A percentile compares a stretch with the other conserved stretches of the same genome.
phyloP scores from a whole-genome alignment of 2,888 invertebrate genomes.

The Lasioglossum pauxillum region DNA sequence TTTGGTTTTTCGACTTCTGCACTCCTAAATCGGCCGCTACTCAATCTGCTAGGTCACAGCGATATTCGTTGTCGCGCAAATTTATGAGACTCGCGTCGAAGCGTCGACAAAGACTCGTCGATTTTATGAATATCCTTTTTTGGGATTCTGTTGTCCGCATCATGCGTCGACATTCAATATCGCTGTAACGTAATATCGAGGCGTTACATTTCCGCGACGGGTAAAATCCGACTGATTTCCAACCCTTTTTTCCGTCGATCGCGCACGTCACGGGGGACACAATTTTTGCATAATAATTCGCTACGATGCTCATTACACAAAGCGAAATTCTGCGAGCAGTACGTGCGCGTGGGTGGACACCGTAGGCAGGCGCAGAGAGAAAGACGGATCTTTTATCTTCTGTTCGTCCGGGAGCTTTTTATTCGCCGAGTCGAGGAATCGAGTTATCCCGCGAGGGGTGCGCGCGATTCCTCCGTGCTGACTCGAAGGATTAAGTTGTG shows the following conservation, averaged over 20 bases:
- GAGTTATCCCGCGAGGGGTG: not conserved
- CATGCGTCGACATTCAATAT: constrained; percentile 28
- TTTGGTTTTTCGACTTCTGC: no score
- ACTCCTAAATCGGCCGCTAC: no score
- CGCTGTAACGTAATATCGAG: constrained; percentile 27
- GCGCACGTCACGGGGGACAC: not conserved
- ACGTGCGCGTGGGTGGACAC: not conserved
- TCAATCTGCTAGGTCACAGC: not conserved
- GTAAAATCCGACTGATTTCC: constrained; percentile 29
- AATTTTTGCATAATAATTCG: constrained; percentile 10
- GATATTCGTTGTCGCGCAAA: not conserved
- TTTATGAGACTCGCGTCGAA: not conserved
- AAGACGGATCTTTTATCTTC: not conserved
- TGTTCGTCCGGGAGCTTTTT: not conserved
- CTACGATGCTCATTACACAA: not conserved
- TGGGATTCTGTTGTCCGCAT: not conserved
- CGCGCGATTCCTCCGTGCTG: not conserved
- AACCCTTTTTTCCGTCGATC: not conserved
- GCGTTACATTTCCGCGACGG: not conserved
- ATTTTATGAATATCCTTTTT: constrained; percentile 8
- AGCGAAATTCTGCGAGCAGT: not conserved
- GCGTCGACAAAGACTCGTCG: not conserved
- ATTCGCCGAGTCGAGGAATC: not conserved
- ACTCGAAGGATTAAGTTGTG: constrained; percentile 2
- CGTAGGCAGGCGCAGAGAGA: not conserved